phyloP scores from a whole-genome alignment of 2,888 invertebrate species.

The Apoderus coryli region DNA sequence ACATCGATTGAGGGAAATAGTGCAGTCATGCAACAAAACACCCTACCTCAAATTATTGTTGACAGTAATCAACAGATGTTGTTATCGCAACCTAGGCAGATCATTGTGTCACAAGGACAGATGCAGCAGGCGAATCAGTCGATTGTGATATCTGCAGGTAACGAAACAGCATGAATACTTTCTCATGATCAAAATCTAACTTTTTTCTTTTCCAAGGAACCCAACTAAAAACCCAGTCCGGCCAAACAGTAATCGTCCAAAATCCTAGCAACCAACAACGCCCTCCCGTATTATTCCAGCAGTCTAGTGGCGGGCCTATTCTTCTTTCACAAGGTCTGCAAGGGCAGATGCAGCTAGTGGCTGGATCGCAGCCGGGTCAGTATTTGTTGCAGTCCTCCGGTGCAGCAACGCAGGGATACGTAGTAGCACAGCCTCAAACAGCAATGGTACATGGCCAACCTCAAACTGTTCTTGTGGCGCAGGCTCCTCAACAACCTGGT shows the following conservation, averaged over 20 bases:
- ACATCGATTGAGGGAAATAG: no score
- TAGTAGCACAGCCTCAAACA: constrained; percentile 50
- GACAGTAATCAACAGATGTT: constrained; percentile 29
- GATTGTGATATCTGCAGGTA: constrained; percentile 22
- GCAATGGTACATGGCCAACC: constrained; percentile 44
- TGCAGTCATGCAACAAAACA: constrained; percentile 7
- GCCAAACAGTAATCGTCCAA: constrained; percentile 32
- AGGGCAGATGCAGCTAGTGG: constrained; percentile 35
- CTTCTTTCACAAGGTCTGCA: constrained; percentile 29
- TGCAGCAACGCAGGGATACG: no score
- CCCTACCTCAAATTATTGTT: constrained; percentile 26
- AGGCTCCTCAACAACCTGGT: no score
- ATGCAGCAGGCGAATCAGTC: constrained; percentile 21
- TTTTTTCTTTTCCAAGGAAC: constrained; percentile 21
- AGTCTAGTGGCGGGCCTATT: constrained; percentile 27
- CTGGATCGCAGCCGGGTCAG: constrained; percentile 32
- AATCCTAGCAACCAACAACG: constrained; percentile 26
- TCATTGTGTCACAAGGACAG: constrained; percentile 34
- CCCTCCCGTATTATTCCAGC: constrained; percentile 28
- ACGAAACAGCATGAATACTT: constrained; percentile 5
- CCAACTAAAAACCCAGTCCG: constrained; percentile 27
- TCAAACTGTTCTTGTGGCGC: constrained; percentile 50
- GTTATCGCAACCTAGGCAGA: constrained; percentile 35
- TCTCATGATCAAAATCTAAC: constrained; percentile 1
- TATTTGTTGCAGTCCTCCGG: constrained; percentile 37